phyloP scores from a whole-genome alignment of 2,888 invertebrate species.

The Sinodicranocentrus sp. region DNA sequence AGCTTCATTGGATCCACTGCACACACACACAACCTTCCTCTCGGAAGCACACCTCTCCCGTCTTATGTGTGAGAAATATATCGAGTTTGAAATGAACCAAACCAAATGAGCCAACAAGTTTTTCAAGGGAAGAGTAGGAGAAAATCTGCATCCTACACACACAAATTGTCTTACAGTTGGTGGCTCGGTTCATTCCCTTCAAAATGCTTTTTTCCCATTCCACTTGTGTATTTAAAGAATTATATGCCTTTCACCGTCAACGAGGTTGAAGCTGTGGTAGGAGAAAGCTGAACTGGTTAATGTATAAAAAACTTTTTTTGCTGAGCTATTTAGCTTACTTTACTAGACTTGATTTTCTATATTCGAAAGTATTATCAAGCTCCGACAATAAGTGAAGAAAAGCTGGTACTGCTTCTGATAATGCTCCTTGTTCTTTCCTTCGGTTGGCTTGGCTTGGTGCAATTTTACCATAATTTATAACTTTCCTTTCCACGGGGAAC shows the following conservation, averaged over 20 bases:
- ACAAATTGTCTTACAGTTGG: neutral
- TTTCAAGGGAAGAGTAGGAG: neutral
- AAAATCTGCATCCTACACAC: conserved; percentile 11
- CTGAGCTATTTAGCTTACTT: no score
- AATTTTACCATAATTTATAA: conserved; percentile 34
- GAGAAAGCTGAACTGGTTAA: neutral
- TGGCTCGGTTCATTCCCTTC: neutral
- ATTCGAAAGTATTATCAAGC: conserved; percentile 1
- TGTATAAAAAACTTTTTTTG: neutral
- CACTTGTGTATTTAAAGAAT: neutral
- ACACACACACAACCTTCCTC: conserved; percentile 2
- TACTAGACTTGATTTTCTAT: neutral
- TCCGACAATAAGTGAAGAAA: conserved; percentile 3
- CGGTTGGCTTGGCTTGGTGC: neutral
- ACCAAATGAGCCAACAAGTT: conserved; percentile 21
- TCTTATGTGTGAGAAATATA: neutral
- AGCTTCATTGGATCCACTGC: conserved; percentile 41
- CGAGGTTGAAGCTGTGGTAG: no score
- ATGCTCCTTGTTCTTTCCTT: conserved; percentile 4
- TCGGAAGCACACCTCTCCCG: neutral
- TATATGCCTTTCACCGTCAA: no score
- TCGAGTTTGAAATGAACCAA: neutral
- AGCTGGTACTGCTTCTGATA: conserved; percentile 11
- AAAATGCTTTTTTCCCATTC: neutral
- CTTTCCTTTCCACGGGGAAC: conserved; percentile 9